Conservation (phyloP, 2,888 invertebrate genomes). For the Drosophila greeni region DNA sequence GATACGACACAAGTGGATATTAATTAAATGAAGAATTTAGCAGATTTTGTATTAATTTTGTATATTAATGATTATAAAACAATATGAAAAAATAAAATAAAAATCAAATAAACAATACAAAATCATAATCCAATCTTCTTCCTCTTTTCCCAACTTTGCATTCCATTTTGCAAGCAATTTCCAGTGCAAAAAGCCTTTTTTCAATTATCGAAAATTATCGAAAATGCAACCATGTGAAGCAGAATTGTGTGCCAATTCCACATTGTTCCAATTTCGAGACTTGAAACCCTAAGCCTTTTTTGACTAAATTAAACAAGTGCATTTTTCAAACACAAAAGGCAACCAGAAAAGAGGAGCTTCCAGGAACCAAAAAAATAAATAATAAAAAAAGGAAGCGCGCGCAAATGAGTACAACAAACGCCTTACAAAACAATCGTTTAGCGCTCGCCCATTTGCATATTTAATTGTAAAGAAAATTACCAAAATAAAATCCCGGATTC, state of each 20-base stretch:
- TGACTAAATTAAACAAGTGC: not conserved
- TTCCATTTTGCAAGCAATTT: not conserved
- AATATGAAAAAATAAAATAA: too few relatives aligned
- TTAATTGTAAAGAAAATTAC: constrained; percentile 67
- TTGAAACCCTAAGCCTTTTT: too few relatives aligned
- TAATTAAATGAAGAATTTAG: too few relatives aligned
- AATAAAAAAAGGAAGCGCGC: not conserved
- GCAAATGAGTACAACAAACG: constrained; percentile 36
- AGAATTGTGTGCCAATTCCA: not conserved
- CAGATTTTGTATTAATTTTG: too few relatives aligned
- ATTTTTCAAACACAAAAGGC: not conserved
- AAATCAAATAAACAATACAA: too few relatives aligned
- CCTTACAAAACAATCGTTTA: constrained; percentile 45
- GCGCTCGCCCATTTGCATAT: constrained; percentile 58
- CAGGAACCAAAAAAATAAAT: not conserved
- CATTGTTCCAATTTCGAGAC: not conserved
- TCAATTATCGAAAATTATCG: not conserved
- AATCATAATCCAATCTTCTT: not conserved
- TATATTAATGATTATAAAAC: too few relatives aligned
- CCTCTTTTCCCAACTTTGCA: too few relatives aligned
- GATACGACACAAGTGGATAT: not conserved
- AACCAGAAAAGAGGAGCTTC: not conserved
- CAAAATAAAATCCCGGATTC: constrained; percentile 27
- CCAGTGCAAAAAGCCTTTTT: not conserved
- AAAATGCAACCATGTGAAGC: not conserved